Evolutionary conservation across 2,113 vertebrate species (phyloP).

Genomic region (Cepphus grylle): DNA sequence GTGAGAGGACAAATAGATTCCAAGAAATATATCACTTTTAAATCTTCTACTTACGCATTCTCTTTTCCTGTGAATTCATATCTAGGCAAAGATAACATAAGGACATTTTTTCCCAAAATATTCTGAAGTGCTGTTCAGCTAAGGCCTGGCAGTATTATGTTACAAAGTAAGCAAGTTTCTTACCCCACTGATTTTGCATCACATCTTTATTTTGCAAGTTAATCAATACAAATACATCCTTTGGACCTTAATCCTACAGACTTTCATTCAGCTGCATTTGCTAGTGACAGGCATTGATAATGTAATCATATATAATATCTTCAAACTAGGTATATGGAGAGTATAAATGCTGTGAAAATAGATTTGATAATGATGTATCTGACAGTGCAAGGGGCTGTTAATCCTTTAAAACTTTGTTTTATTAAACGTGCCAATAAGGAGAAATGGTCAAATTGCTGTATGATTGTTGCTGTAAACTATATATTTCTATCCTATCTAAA

Average conservation of each 20-base stretch:
- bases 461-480: neutral
- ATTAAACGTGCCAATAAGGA: neutral
- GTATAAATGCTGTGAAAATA: neutral
- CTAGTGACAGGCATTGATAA: neutral
- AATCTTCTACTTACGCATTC: neutral
- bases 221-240: neutral
- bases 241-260: neutral
- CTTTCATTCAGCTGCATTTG: neutral
- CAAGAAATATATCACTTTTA: neutral
- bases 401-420: neutral
- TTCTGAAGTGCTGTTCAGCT: neutral
- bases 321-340: neutral
- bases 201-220: neutral
- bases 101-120: rapidly evolving
- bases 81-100: neutral
- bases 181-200: neutral
- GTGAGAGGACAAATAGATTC: neutral
- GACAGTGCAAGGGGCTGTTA: neutral
- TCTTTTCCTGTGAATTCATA: neutral
- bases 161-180: neutral
- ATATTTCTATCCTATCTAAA: neutral
- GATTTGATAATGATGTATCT: neutral
- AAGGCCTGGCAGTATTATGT: neutral
- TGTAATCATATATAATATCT: neutral
- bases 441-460: neutral